These are phyloP conservation scores for Bombus sibiricus DNA, from an alignment of 1,140 invertebrate species.

Conservation along the genomic window DNA sequence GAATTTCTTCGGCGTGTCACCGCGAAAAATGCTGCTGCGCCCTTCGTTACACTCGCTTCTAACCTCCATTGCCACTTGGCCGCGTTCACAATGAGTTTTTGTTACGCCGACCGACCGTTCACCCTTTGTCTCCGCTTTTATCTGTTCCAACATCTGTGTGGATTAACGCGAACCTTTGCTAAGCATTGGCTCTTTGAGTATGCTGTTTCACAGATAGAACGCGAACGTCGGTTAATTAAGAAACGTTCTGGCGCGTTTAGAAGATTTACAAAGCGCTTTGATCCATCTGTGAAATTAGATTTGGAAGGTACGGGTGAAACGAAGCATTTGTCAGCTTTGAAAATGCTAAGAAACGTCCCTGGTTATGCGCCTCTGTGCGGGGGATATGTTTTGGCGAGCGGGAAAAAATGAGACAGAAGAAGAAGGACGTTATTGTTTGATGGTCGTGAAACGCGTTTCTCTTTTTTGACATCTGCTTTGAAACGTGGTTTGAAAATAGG, in stretches of 20 bases:
- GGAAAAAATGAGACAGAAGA: background rate
- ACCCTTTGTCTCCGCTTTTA: background rate
- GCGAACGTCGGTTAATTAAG: background rate
- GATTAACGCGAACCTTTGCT: background rate
- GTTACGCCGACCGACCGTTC: background rate
- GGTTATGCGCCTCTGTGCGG: background rate
- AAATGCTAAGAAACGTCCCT: background rate
- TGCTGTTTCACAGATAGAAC: background rate
- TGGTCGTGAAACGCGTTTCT: background rate
- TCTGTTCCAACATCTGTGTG: background rate
- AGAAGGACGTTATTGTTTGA: background rate
- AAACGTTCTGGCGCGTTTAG: background rate
- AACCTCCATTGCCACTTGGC: background rate
- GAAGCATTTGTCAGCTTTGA: background rate
- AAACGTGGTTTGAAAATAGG: background rate
- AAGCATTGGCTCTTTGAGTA: background rate
- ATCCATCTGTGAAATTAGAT: background rate
- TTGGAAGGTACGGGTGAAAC: background rate
- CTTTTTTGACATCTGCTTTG: background rate
- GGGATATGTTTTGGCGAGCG: background rate
- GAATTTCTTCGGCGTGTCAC: slow-evolving; percentile 63
- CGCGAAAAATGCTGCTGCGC: slow-evolving; percentile 50
- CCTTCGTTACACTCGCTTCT: background rate
- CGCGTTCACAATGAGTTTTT: slow-evolving; percentile 27
- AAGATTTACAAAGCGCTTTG: background rate